Conservation (phyloP, 2,888 invertebrate species). For the Therioaphis trifolii region DNA sequence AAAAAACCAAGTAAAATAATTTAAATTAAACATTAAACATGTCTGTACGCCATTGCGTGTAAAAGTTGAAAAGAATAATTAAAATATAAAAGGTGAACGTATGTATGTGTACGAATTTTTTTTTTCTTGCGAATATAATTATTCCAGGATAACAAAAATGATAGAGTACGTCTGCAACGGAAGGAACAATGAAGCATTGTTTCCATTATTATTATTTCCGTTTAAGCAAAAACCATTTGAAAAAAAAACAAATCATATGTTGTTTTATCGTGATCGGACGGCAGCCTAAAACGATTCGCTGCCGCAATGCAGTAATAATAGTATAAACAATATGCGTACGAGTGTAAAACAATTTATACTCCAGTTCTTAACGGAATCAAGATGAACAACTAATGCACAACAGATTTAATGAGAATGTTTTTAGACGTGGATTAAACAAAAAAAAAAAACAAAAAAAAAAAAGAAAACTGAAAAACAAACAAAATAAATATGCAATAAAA, state of each 20-base stretch:
- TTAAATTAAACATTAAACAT: neutral
- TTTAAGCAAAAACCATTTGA: constrained; percentile 40
- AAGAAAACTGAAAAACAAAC: too few relatives aligned
- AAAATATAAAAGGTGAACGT: neutral
- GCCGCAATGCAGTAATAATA: constrained; percentile 31
- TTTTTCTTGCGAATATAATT: constrained; percentile 28
- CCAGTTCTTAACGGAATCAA: neutral
- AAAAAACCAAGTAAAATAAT: neutral
- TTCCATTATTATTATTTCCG: constrained; percentile 25
- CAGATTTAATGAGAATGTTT: constrained; percentile 47
- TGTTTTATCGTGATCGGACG: constrained; percentile 23
- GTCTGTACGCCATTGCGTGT: neutral
- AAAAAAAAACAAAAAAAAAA: constrained; percentile 17
- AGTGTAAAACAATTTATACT: constrained; percentile 33
- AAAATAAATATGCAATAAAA: too few relatives aligned
- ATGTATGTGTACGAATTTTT: neutral
- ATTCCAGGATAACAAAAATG: constrained; percentile 30
- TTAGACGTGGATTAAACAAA: constrained; percentile 17
- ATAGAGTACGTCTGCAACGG: constrained; percentile 5
- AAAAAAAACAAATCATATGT: constrained; percentile 32
- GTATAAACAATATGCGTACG: neutral
- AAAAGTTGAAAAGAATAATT: constrained; percentile 47
- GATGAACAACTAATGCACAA: constrained; percentile 33
- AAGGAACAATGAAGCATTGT: constrained; percentile 35
- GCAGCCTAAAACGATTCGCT: constrained; percentile 32